Conservation (phyloP, 2,113 vertebrate species). For the Anoura caudifer region DNA sequence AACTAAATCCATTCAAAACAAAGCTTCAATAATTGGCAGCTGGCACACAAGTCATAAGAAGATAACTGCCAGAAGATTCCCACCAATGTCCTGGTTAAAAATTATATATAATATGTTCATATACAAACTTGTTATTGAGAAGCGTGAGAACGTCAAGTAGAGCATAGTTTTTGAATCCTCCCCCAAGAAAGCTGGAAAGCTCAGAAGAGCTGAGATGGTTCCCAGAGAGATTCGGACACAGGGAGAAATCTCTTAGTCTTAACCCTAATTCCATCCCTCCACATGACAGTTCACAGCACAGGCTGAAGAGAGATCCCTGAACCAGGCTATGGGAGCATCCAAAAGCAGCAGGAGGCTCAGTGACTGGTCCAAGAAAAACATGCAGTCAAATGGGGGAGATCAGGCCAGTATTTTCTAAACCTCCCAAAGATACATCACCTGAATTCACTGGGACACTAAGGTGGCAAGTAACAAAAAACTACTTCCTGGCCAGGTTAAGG, state of each 20-base stretch:
- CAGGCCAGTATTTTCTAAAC: neutral
- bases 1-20: slow-evolving; percentile 67
- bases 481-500: neutral
- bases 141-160: slow-evolving; percentile 55
- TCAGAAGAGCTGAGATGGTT: neutral
- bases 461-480: neutral
- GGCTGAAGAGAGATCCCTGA: neutral
- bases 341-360: neutral
- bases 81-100: slow-evolving; percentile 53
- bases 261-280: neutral
- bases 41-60: slow-evolving; percentile 33
- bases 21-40: slow-evolving; percentile 56
- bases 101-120: slow-evolving; percentile 44
- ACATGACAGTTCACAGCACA: neutral
- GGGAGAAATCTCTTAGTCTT: neutral
- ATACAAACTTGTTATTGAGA: slow-evolving; percentile 62
- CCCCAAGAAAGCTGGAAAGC: neutral
- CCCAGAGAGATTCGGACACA: neutral
- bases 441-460: neutral
- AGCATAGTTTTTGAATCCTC: neutral
- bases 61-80: slow-evolving; percentile 31
- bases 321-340: neutral
- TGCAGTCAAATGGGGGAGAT: neutral
- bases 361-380: neutral
- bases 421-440: neutral